Conservation (phyloP, 2,888 invertebrate species). For the Callosobruchus maculatus region DNA sequence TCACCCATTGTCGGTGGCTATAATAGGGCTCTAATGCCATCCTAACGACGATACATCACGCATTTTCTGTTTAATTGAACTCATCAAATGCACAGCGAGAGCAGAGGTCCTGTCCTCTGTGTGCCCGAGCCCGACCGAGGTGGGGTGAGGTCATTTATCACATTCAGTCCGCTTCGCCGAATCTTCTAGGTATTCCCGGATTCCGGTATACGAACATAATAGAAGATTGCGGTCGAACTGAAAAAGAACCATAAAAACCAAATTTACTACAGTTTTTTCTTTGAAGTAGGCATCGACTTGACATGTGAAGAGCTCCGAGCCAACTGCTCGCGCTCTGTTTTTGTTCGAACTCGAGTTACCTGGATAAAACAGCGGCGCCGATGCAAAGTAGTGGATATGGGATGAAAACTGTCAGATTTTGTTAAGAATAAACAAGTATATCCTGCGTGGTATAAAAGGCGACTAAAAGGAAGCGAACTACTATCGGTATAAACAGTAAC, state of each 20-base stretch:
- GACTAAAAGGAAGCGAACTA: no score
- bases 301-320: conserved; percentile 36
- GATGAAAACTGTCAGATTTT: no score
- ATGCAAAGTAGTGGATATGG: no score
- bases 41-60: neutral
- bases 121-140: no score
- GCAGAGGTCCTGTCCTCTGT: no score
- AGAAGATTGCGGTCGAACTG: conserved; percentile 33
- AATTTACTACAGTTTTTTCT: conserved; percentile 45
- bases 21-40: neutral
- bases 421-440: no score
- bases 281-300: conserved; percentile 40
- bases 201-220: neutral
- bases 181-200: conserved; percentile 9
- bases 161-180: conserved; percentile 41
- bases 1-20: neutral
- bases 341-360: conserved; percentile 6
- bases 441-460: no score
- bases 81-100: neutral
- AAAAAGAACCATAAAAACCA: conserved; percentile 42
- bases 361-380: neutral
- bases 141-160: conserved; percentile 45
- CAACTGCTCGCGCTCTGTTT: conserved; percentile 21
- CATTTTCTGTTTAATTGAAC: neutral
- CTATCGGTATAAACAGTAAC: no score